A percentile compares a stretch with the other conserved stretches of the same genome.
phyloP scores from a whole-genome alignment of 2,113 vertebrate species.

The Salminus brasiliensis region DNA sequence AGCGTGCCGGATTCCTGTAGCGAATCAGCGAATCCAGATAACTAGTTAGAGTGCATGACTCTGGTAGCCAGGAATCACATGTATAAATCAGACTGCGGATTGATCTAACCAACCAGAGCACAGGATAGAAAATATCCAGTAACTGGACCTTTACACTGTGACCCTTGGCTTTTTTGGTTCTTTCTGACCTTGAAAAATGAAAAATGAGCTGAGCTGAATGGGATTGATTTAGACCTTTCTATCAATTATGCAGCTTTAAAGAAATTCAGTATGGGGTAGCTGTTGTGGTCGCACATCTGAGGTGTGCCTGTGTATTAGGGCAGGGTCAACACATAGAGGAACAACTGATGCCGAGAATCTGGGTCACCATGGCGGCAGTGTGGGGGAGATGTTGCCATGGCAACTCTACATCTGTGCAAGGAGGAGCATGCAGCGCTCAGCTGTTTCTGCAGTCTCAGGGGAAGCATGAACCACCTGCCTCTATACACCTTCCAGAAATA shows the following conservation, averaged over 20 bases:
- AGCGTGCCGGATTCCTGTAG: neutral
- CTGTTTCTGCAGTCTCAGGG: constrained; percentile 29
- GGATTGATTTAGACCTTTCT: too few relatives aligned
- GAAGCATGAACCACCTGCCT: constrained; percentile 1
- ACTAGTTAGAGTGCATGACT: too few relatives aligned
- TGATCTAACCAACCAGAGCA: too few relatives aligned
- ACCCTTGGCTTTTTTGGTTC: too few relatives aligned
- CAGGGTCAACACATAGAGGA: neutral
- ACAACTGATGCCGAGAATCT: constrained; percentile 28
- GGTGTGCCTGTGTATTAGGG: neutral
- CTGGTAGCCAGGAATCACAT: too few relatives aligned
- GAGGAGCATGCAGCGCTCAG: constrained; percentile 11
- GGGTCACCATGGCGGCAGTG: constrained; percentile 33
- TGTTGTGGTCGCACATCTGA: neutral
- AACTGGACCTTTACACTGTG: too few relatives aligned
- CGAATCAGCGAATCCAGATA: too few relatives aligned
- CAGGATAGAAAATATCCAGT: too few relatives aligned
- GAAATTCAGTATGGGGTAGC: neutral
- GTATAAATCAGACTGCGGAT: too few relatives aligned
- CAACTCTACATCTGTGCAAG: constrained; percentile 18
- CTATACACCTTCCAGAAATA: neutral
- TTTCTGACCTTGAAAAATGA: too few relatives aligned
- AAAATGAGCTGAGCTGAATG: too few relatives aligned
- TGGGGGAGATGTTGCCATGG: constrained; percentile 26
- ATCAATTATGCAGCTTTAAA: neutral